A percentile compares a stretch with the other conserved stretches of the same genome.
Evolutionary conservation across 2,797 vertebrate species (phyloP).

Genomic region (Platyrinchus mystaceus): DNA sequence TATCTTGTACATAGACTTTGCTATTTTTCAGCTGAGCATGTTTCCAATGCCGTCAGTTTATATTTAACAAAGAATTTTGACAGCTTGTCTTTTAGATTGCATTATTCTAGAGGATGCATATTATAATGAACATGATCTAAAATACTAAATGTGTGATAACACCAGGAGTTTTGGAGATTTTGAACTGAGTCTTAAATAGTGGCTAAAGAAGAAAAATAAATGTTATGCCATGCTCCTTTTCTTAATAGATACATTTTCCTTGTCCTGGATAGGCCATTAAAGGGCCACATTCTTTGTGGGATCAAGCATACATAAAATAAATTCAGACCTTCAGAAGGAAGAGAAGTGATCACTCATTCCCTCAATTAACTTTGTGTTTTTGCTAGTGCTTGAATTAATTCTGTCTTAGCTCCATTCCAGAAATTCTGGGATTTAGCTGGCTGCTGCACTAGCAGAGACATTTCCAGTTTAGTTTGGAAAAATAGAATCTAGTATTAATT

Average conservation of each 20-base stretch:
- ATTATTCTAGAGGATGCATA: constrained; percentile 16
- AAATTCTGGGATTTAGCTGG: background rate
- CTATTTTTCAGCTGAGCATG: constrained; percentile 14
- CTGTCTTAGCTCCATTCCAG: background rate
- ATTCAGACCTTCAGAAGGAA: background rate
- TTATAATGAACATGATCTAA: constrained; percentile 18
- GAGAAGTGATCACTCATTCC: background rate
- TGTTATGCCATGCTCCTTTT: background rate
- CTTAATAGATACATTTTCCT: background rate
- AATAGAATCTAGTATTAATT: background rate
- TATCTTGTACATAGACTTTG: constrained; percentile 1
- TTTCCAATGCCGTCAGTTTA: constrained; percentile 18
- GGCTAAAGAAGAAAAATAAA: background rate
- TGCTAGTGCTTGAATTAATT: background rate
- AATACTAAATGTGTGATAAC: constrained; percentile 1
- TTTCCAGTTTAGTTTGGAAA: background rate
- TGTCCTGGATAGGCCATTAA: background rate
- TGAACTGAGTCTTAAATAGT: background rate
- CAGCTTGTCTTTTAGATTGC: constrained; percentile 20
- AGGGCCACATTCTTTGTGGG: background rate
- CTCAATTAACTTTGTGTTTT: background rate
- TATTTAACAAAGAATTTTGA: constrained; percentile 50
- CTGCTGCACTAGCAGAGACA: background rate
- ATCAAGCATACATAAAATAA: background rate
- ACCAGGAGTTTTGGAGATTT: background rate